Evolutionary conservation across 2,797 vertebrate species (phyloP).

Genomic region (Argentina silus): DNA sequence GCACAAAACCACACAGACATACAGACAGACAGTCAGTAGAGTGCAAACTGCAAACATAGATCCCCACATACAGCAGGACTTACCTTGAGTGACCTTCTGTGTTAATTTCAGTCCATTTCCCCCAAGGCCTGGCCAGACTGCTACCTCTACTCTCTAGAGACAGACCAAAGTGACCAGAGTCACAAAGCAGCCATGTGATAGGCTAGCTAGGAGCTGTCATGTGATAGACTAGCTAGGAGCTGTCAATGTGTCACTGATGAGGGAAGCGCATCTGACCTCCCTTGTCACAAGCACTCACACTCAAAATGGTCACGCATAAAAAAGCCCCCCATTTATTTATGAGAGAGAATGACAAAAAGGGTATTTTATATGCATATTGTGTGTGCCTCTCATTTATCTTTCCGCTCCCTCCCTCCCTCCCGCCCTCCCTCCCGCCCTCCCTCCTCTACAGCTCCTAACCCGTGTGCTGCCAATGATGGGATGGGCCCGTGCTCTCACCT

Average conservation of each 20-base stretch:
- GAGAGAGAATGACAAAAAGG: neutral
- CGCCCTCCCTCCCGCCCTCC: neutral
- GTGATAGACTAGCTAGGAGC: no score
- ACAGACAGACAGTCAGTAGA: no score
- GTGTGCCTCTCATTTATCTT: neutral
- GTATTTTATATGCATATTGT: neutral
- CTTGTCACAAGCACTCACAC: neutral
- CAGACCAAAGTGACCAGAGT: neutral
- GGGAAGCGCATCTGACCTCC: neutral
- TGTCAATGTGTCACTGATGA: neutral
- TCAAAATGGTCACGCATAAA: neutral
- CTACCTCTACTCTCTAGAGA: neutral
- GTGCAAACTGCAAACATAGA: no score
- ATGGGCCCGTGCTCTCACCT: conserved; percentile 92
- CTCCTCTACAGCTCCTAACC: conserved; percentile 85
- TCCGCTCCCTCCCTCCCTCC: conserved; percentile 12
- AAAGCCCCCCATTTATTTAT: conserved; percentile 9
- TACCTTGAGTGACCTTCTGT: neutral
- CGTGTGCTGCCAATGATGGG: conserved; percentile 86
- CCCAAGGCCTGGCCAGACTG: neutral
- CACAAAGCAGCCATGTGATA: neutral
- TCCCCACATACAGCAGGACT: neutral
- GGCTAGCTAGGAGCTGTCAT: no score
- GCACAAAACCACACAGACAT: neutral
- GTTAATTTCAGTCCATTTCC: neutral